Conservation (phyloP, 35 echinoderm and acorn worm species). For the Heliocidaris erythrogramma region DNA sequence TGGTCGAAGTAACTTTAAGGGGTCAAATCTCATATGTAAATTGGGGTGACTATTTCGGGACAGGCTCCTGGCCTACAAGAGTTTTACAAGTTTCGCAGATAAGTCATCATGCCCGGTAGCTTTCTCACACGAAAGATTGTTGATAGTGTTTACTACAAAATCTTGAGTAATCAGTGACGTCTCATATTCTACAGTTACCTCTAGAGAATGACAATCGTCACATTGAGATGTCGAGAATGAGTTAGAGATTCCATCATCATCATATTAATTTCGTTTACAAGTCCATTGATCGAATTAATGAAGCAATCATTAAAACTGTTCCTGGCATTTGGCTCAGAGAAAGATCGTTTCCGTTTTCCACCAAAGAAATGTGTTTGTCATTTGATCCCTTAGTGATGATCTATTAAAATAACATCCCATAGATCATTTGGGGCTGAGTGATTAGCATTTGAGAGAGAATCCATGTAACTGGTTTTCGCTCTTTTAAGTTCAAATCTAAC, state of each 20-base stretch:
- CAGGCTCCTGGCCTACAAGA: not conserved
- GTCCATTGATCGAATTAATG: not conserved
- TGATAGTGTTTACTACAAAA: not conserved
- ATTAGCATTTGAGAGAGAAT: not conserved
- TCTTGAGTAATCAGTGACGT: not conserved
- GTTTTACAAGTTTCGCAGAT: not conserved
- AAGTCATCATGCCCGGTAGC: constrained; percentile 18
- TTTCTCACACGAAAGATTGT: not conserved
- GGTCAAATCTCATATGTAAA: too few relatives aligned
- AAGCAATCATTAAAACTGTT: constrained; percentile 22
- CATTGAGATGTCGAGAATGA: not conserved
- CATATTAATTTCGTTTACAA: not conserved
- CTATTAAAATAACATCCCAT: not conserved
- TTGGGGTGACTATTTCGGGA: not conserved
- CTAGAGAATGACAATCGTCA: too few relatives aligned
- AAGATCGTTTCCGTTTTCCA: not conserved
- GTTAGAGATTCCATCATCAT: not conserved
- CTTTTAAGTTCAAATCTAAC: constrained; percentile 8
- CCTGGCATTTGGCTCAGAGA: not conserved
- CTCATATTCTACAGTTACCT: not conserved
- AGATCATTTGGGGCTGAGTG: not conserved
- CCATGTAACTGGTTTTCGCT: not conserved
- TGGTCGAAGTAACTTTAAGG: too few relatives aligned
- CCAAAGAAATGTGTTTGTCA: not conserved
- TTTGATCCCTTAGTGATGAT: not conserved